Percentiles rank a stretch among this genome's conserved stretches.
Conservation (phyloP, 2,113 vertebrate genomes). For the Dissostichus mawsoni region DNA sequence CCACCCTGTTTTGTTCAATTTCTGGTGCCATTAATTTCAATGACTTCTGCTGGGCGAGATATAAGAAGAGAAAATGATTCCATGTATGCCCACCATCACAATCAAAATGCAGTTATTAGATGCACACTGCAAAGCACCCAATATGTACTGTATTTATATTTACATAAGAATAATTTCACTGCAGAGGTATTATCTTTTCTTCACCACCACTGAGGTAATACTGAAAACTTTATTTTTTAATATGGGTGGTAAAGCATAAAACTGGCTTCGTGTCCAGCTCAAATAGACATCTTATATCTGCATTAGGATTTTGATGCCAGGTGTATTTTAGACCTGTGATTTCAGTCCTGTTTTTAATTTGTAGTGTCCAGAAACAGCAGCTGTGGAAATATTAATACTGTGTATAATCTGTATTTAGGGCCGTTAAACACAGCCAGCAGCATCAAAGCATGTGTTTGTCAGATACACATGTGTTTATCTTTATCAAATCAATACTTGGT, state of each 20-base stretch:
- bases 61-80: constrained; percentile 2
- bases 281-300: constrained; percentile 52
- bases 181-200: constrained; percentile 57
- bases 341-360: constrained; percentile 23
- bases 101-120: constrained; percentile 58
- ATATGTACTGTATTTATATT: constrained; percentile 42
- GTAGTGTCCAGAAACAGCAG: constrained; percentile 32
- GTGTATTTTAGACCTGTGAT: constrained; percentile 27
- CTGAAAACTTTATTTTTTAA: constrained; percentile 29
- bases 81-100: constrained; percentile 49
- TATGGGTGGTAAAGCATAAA: constrained; percentile 60
- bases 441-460: constrained; percentile 43
- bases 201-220: constrained; percentile 54
- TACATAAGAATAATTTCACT: constrained; percentile 48
- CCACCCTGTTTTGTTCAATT: constrained; percentile 45
- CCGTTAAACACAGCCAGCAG: constrained; percentile 58
- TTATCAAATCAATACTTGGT: constrained; percentile 55
- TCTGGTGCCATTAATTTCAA: neutral
- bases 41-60: constrained; percentile 1
- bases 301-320: constrained; percentile 49
- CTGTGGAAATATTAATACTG: constrained; percentile 70
- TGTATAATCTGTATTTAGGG: constrained; percentile 55
- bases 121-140: constrained; percentile 26
- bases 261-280: constrained; percentile 33
- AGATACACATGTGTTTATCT: constrained; percentile 36